Evolutionary conservation across 2,797 vertebrate species (phyloP), one percentile per base, ranked within the genome.

Genomic region (Crotalus adamanteus): DNA sequence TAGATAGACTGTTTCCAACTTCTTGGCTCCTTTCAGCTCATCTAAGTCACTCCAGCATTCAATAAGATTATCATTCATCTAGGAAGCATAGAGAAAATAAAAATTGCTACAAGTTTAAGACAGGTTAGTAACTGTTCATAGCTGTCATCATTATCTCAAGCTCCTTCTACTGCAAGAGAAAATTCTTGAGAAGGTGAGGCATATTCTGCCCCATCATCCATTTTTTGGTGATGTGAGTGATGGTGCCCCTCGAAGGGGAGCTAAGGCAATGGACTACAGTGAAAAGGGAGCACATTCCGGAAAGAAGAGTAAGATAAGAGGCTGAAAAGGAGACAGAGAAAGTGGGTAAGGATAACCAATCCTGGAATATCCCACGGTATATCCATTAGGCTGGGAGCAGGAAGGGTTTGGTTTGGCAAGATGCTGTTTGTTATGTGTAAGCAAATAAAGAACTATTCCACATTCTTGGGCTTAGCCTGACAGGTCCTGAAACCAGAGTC

Each of bases 61-160:
- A 0, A 99, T 97, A 56, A 99, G 98, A 92, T 99, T 99, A 97
- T 99, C 99, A 0, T 99, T 99, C 99, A 99, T 99, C 99, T 99
- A 97, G 92, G 94, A 92, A 91, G 95, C 91, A 94, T 42, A 59
- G 5, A 92, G 11, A 0, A 1, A 73, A 61, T 0, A 78, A 59
- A 57, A 0, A 69, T 0, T 12, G 26, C 22, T 14, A 57, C 20
- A 88, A 31, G 18, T 91, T 83, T 83, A 83, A 12, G 42, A 47
- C 78, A 47, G 22, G 20, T 83, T 47, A 47, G 22, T 56, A 16
- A 87, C 63, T 56, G 47, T 73, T 56, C 55, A 37, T 16, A 57
- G 60, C 31, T 87, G 51, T 25, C 31, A 56, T 53, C 28, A 55
- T 37, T 59, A 59, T 28, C 5, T 18, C 22, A 69, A 20, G n/a